Base-by-base conservation (phyloP, 2,113 vertebrate species). In the Ceyx cyanopectus region DNA sequence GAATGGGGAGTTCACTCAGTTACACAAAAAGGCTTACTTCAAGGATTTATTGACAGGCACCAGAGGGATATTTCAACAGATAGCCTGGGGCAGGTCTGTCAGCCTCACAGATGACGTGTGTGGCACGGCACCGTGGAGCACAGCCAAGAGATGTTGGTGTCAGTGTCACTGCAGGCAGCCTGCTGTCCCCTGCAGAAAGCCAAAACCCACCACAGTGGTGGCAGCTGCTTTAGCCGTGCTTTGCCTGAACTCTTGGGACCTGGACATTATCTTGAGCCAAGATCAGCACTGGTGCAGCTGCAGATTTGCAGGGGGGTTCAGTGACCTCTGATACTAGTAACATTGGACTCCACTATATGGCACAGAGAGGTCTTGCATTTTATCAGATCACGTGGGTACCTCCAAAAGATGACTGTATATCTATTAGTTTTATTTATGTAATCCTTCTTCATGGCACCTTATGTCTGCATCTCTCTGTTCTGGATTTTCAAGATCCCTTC, bases 131-230 rank as follows among this genome's bases (percentile, higher is more conserved):
- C 7, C 12, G 29, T 4, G 60, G 22, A 54, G 65, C 69, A 4
- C 19, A 26, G 70, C 24, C 14, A 1, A 7, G 43, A 43, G 43
- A 2, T 10, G 30, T 4, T 34, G 54, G 45, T 57, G 10, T 5
- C 1, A 0, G 15, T 50, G 32, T 57, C 53, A 29, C 13, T 1
- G 0, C 22, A 5, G 68, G 45, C 61, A 48, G 67, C 0, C 0
- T 4, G 13, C 4, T 57, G 58, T 26, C 8, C 43, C 58, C 40
- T 65, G 13, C 54, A 9, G 29, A 17, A 21, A 21, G 27, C 32
- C 66, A 37, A 51, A 24, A 3, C 12, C n/a, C 53, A 15, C 2
- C 58, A 1, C 30, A 10, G 27, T 1, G 0, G 21, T 20, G 48
- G 4, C 20, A 15, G 24, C 63, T 30, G 48, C 63, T 29, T 11